A percentile compares a stretch with the other conserved stretches of the same genome.
Evolutionary conservation across 2,113 vertebrate genomes (phyloP).

Genomic region (human): GRCh38 chr20:61873501-61874000

Average conservation of each 20-base stretch:
- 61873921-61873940: fast-evolving
- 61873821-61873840: slow-evolving; percentile 97
- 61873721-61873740: slow-evolving; percentile 94
- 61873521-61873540: fast-evolving
- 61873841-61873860: slow-evolving; percentile 98
- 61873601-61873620: too few species aligned
- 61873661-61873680: fast-evolving
- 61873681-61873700: fast-evolving
- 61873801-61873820: slow-evolving; percentile 94
- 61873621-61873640: fast-evolving
- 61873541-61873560: fast-evolving
- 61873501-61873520: background rate
- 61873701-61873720: background rate
- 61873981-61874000: fast-evolving
- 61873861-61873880: slow-evolving; percentile 94
- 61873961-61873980: fast-evolving
- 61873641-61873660: fast-evolving
- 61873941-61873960: fast-evolving
- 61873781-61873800: slow-evolving; percentile 97
- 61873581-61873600: fast-evolving
- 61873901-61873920: slow-evolving; percentile 78
- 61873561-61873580: fast-evolving
- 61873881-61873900: slow-evolving; percentile 96
- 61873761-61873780: slow-evolving; percentile 93
- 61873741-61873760: slow-evolving; percentile 94